phyloP scores from a whole-genome alignment of 2,113 vertebrate genomes.

The Corythornis vintsioides region DNA sequence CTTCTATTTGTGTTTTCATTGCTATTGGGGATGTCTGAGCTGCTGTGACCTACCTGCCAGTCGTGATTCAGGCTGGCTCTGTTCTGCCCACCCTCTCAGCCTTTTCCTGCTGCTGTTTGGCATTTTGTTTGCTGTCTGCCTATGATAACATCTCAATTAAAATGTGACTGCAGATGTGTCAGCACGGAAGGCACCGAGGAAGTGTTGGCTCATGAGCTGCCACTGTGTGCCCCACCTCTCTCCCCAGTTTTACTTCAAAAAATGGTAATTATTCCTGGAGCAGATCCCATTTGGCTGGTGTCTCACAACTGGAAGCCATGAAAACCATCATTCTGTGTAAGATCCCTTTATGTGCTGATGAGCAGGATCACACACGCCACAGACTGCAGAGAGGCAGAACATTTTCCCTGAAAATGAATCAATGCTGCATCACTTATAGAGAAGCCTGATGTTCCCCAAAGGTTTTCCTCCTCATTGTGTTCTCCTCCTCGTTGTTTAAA shows the following conservation, averaged over 20 bases:
- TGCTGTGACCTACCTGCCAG: background rate
- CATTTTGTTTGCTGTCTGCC: background rate
- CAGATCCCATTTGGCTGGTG: background rate
- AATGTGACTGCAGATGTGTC: background rate
- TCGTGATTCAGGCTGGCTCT: background rate
- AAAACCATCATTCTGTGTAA: background rate
- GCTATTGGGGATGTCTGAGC: background rate
- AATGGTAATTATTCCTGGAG: background rate
- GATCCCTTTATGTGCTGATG: background rate
- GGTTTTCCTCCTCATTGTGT: background rate
- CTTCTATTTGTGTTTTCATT: background rate
- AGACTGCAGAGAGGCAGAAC: background rate
- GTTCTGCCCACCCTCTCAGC: background rate
- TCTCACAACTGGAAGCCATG: background rate
- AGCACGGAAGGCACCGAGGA: background rate
- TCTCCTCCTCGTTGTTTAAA: background rate
- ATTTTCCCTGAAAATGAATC: background rate
- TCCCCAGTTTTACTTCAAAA: background rate
- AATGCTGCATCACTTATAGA: background rate
- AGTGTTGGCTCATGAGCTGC: background rate
- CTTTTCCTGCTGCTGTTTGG: background rate
- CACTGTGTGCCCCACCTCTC: background rate
- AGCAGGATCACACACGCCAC: background rate
- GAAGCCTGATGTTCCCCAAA: slow-evolving; percentile 1
- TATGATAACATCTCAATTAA: background rate